phyloP scores from a whole-genome alignment of 1,140 invertebrate species.

The Drosophila watanabei region DNA sequence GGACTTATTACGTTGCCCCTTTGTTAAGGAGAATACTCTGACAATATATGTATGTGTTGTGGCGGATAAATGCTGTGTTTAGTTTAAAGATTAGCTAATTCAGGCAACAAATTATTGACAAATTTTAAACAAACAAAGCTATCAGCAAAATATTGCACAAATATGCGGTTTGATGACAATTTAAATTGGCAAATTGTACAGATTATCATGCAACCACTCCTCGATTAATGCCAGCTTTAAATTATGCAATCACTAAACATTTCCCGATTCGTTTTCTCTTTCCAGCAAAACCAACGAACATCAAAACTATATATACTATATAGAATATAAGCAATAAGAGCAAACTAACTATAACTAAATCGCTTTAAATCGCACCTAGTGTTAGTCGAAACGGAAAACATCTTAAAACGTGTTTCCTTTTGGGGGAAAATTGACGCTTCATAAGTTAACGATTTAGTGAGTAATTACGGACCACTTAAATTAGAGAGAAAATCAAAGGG shows the following conservation, averaged over 20 bases:
- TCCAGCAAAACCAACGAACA: slow-evolving; percentile 52
- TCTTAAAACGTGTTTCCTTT: slow-evolving; percentile 36
- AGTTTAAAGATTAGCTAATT: slow-evolving; percentile 7
- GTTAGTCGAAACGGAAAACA: slow-evolving; percentile 33
- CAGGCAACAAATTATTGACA: not conserved
- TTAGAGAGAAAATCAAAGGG: slow-evolving; percentile 7
- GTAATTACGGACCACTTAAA: slow-evolving; percentile 34
- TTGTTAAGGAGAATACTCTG: not conserved
- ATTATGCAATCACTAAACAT: not conserved
- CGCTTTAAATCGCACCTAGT: slow-evolving; percentile 44
- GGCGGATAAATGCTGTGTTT: not conserved
- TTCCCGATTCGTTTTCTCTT: not conserved
- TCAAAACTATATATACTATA: slow-evolving; percentile 28
- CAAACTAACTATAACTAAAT: slow-evolving; percentile 23
- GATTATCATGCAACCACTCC: slow-evolving; percentile 4
- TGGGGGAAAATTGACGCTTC: slow-evolving; percentile 64
- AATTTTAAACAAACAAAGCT: not conserved
- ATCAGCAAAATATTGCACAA: not conserved
- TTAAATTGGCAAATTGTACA: not conserved
- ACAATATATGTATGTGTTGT: not conserved
- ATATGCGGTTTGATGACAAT: not conserved
- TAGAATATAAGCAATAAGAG: slow-evolving; percentile 50
- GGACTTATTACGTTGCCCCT: slow-evolving; percentile 3
- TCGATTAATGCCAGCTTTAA: not conserved
- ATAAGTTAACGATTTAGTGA: slow-evolving; percentile 63